Conservation (phyloP, 2,797 vertebrate species). For the Leucoraja ocellata region DNA sequence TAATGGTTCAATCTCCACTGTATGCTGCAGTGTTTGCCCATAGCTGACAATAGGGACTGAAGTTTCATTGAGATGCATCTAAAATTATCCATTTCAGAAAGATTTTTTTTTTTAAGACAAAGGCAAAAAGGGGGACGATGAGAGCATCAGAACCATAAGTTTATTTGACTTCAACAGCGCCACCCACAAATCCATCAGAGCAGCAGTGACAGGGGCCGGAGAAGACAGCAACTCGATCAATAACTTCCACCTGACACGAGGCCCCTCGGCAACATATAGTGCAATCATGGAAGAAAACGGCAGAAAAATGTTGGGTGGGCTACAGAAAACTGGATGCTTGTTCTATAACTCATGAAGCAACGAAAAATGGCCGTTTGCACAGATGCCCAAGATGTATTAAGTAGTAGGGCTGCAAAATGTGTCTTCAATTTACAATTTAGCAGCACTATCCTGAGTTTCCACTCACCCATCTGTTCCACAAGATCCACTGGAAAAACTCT, state of each 20-base stretch:
- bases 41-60: background rate
- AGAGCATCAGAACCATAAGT: constrained; percentile 1
- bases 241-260: background rate
- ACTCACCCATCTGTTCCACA: constrained; percentile 97
- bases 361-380: background rate
- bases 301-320: background rate
- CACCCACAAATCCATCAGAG: constrained; percentile 28
- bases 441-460: background rate
- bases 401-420: background rate
- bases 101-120: background rate
- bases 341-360: background rate
- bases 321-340: background rate
- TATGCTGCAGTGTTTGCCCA: too few species aligned
- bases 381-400: background rate
- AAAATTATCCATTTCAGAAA: background rate
- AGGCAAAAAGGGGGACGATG: background rate
- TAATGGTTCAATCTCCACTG: background rate
- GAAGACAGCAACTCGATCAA: constrained; percentile 14
- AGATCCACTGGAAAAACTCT: constrained; percentile 91
- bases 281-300: background rate
- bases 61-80: background rate
- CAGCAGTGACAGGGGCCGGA: background rate
- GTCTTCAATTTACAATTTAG: constrained; percentile 35
- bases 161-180: background rate
- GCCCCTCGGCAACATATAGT: background rate